phyloP scores from a whole-genome alignment of 1,140 invertebrate species.

The Pseudomyrmex pallidus region DNA sequence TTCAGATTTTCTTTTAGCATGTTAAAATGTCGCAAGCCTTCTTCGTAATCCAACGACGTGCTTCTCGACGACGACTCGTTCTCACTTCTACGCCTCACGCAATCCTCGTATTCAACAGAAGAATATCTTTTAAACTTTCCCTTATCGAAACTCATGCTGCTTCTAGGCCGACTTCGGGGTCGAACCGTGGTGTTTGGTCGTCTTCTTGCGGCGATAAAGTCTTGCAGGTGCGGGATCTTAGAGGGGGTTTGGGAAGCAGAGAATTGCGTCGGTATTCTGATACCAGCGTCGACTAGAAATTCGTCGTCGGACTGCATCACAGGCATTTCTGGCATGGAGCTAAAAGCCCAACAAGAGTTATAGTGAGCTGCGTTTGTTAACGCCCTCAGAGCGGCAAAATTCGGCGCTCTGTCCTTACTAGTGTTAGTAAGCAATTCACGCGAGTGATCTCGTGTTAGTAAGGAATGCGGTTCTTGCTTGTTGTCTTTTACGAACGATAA shows the following conservation, averaged over 20 bases:
- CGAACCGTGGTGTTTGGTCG: constrained; percentile 63
- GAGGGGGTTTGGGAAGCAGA: constrained; percentile 75
- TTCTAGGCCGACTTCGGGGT: constrained; percentile 19
- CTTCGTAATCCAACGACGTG: constrained; percentile 78
- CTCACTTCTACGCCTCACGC: constrained; percentile 70
- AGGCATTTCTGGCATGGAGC: constrained; percentile 82
- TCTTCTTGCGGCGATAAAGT: constrained; percentile 77
- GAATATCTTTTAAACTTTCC: constrained; percentile 74
- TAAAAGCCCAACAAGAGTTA: constrained; percentile 83
- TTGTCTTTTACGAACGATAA: constrained; percentile 69
- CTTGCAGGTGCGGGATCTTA: constrained; percentile 81
- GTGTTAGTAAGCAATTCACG: constrained; percentile 67
- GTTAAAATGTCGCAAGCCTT: constrained; percentile 59
- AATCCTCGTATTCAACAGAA: constrained; percentile 79
- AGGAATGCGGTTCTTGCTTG: constrained; percentile 71
- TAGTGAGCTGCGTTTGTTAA: constrained; percentile 75
- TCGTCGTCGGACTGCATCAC: constrained; percentile 82
- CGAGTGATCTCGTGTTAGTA: constrained; percentile 72
- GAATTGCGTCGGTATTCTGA: constrained; percentile 83
- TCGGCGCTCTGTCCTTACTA: constrained; percentile 67
- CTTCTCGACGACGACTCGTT: constrained; percentile 56
- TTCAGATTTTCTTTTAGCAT: constrained; percentile 64
- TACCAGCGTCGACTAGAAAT: constrained; percentile 85
- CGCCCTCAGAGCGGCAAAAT: constrained; percentile 65
- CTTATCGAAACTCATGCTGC: constrained; percentile 67